Evolutionary conservation across 2,113 vertebrate species (phyloP), one percentile per base, ranked within the genome.

Genomic region (Sigmodon hispidus): DNA sequence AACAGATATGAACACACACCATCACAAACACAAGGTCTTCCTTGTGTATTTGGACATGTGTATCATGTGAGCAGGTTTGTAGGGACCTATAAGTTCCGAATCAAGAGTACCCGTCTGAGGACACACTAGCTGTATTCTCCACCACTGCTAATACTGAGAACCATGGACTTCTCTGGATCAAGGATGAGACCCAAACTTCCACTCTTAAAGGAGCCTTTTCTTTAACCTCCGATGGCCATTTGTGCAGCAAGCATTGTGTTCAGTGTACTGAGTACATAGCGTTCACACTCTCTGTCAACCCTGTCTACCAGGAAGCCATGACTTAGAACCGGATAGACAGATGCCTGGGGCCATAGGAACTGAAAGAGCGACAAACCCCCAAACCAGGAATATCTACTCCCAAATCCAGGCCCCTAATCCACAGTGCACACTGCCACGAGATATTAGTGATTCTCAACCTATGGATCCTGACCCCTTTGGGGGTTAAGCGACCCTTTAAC

Each of bases 311-410:
- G 85, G 87, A 83, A 80, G 65, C 15, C 7, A 1, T 5, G 26
- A 48, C 36, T 81, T 87, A 19, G 77, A 61, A 76, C 88, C 36
- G 9, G 50, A n/a, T n/a, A 86, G 17, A 61, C 79, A 45, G 57
- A n/a, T 0, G 0, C 34, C 70, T 9, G 3, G 0, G 24, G 63
- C n/a, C 92, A 70, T 15, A 45, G 80, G 26, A 70, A 24, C 1
- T 1, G 29, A 7, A n/a, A 2, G 7, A 55, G 40, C 69, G n/a
- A 63, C 19, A 83, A 43, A 83, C 61, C 21, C 24, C 69, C 26
- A 12, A 10, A 22, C 45, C 48, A 72, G 57, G 69, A 48, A 24
- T 61, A 48, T 36, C 45, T 13, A 50, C 40, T 84, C n/a, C n/a
- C 0, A 57, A 13, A 43, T 19, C 69, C 73, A 22, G 29, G 19